Evolutionary conservation across 2,113 vertebrate species (phyloP).

Genomic region (Perccottus glenii): DNA sequence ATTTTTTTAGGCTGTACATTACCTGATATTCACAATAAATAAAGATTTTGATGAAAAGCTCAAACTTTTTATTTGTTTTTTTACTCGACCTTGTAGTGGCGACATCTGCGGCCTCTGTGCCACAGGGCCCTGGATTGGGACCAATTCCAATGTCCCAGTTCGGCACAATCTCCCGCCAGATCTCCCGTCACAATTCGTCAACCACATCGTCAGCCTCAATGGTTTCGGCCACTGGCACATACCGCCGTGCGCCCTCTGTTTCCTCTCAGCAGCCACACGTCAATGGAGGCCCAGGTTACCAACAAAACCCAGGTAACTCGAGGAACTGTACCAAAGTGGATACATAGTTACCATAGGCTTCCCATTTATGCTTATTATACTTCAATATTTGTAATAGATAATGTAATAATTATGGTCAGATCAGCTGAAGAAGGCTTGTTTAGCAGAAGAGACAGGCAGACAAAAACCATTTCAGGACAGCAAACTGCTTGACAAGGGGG

Average conservation of each 20-base stretch:
- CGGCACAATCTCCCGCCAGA: slow-evolving; percentile 98
- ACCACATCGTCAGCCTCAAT: slow-evolving; percentile 94
- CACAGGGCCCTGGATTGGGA: slow-evolving; percentile 85
- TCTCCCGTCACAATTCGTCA: slow-evolving; percentile 96
- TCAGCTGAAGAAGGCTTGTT: neutral
- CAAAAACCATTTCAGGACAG: slow-evolving; percentile 15
- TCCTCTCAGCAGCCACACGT: slow-evolving; percentile 90
- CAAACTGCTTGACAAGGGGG: slow-evolving; percentile 28
- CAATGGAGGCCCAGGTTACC: slow-evolving; percentile 95
- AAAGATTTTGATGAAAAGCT: too few relatives aligned
- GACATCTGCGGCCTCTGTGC: slow-evolving; percentile 83
- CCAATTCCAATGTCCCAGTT: slow-evolving; percentile 98
- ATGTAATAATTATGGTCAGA: too few relatives aligned
- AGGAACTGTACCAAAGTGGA: neutral
- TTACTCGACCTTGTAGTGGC: slow-evolving; percentile 63
- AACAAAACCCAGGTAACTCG: slow-evolving; percentile 90
- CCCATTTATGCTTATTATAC: too few relatives aligned
- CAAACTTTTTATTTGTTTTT: neutral
- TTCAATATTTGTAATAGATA: too few relatives aligned
- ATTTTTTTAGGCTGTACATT: too few relatives aligned
- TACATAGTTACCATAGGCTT: too few relatives aligned
- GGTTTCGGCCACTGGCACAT: slow-evolving; percentile 96
- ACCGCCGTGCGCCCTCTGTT: slow-evolving; percentile 96
- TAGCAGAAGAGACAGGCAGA: slow-evolving; percentile 4
- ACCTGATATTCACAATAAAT: too few relatives aligned